A percentile compares a stretch with the other conserved stretches of the same genome.
These are phyloP conservation scores for Pararge aegeria DNA, from an alignment of 1,140 invertebrate species.

Conservation along the genomic window DNA sequence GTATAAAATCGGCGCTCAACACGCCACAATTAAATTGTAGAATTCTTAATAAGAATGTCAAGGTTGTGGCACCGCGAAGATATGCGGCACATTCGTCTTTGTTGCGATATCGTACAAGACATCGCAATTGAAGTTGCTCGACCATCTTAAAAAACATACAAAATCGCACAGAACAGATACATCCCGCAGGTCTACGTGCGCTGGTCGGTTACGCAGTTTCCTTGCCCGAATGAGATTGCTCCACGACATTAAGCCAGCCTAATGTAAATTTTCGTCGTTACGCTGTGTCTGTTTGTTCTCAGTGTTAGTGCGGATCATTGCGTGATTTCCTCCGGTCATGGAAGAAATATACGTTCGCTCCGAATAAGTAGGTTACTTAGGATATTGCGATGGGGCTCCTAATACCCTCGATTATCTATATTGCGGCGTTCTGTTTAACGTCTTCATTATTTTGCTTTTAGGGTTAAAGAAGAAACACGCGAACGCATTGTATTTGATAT, in stretches of 20 bases:
- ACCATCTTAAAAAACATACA: conserved; percentile 30
- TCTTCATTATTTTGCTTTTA: conserved; percentile 3
- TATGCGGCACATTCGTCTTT: conserved; percentile 70
- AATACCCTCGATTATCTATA: conserved; percentile 19
- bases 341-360: conserved; percentile 24
- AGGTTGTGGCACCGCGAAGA: conserved; percentile 51
- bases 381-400: conserved; percentile 12
- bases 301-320: conserved; percentile 36
- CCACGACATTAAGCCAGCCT: conserved; percentile 71
- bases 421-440: conserved; percentile 8
- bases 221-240: conserved; percentile 69
- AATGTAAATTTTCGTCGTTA: conserved; percentile 75
- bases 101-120: conserved; percentile 60
- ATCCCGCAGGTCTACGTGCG: conserved; percentile 40
- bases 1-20: neutral
- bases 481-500: neutral
- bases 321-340: conserved; percentile 54
- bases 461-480: neutral
- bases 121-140: conserved; percentile 54
- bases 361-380: conserved; percentile 11
- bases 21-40: conserved; percentile 9
- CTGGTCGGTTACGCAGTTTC: conserved; percentile 50
- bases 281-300: conserved; percentile 57
- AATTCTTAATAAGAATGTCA: conserved; percentile 55
- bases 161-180: conserved; percentile 5